phyloP scores from a whole-genome alignment of 2,797 vertebrate species.

The Lutjanus campechanus region DNA sequence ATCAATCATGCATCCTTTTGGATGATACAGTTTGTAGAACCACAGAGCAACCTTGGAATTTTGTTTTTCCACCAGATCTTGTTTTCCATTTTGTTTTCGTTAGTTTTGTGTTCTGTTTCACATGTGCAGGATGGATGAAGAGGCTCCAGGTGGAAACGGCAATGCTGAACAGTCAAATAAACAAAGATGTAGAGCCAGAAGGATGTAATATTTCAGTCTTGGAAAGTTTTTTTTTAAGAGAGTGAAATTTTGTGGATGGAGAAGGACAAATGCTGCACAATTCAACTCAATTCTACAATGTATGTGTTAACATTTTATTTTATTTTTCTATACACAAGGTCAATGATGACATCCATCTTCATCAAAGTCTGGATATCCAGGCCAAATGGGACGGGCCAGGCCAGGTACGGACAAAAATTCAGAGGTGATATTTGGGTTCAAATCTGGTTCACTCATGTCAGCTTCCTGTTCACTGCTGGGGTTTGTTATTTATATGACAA shows the following conservation, averaged over 20 bases:
- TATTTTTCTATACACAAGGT: neutral
- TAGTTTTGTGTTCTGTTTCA: slow-evolving; percentile 10
- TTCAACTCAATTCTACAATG: neutral
- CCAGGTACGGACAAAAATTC: no score
- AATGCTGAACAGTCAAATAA: neutral
- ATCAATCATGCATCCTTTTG: slow-evolving; percentile 41
- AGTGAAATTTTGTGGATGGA: neutral
- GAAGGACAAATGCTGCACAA: neutral
- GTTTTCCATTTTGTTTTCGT: slow-evolving; percentile 43
- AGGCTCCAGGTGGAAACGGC: slow-evolving; percentile 30
- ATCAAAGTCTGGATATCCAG: no score
- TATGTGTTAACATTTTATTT: neutral
- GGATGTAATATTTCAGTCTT: neutral
- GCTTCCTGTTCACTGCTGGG: no score
- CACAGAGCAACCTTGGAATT: slow-evolving; percentile 61
- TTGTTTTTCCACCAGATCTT: slow-evolving; percentile 43
- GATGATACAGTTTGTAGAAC: slow-evolving; percentile 35
- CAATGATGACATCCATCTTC: no score
- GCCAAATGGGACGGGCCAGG: no score
- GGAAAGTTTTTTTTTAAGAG: neutral
- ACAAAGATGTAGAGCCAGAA: neutral
- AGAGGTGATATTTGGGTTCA: no score
- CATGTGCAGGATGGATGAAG: neutral
- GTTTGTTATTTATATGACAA: no score
- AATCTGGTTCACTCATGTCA: no score